Percentiles rank a stretch among this genome's conserved stretches.
phyloP scores from a whole-genome alignment of 2,113 vertebrate species.

The Leucopsar rothschildi region DNA sequence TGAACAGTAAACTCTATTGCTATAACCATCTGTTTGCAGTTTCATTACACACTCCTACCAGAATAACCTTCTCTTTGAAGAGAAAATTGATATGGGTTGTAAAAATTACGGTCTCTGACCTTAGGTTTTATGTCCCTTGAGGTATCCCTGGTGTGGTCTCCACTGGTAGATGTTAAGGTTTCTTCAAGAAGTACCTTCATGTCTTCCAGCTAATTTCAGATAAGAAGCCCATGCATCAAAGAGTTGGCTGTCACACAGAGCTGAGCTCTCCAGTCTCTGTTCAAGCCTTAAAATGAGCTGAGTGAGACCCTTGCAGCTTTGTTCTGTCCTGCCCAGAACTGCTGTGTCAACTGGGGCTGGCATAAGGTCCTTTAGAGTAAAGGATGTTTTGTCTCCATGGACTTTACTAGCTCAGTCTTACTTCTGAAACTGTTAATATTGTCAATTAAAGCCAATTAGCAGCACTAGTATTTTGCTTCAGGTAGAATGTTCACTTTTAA shows the following conservation, averaged over 20 bases:
- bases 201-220: neutral
- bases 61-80: slow-evolving; percentile 60
- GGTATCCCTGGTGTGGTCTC: slow-evolving; percentile 24
- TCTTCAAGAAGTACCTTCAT: neutral
- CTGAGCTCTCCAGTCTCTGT: neutral
- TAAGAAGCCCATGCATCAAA: neutral
- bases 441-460: neutral
- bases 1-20: slow-evolving; percentile 46
- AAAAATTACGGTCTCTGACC: slow-evolving; percentile 56
- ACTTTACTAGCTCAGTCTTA: neutral
- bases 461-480: neutral
- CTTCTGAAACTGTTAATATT: neutral
- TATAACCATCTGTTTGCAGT: slow-evolving; percentile 63
- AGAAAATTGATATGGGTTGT: slow-evolving; percentile 58
- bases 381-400: neutral
- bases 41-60: slow-evolving; percentile 57
- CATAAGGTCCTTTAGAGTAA: neutral
- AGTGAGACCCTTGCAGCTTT: neutral
- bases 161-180: neutral
- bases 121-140: slow-evolving; percentile 9
- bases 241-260: neutral
- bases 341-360: neutral
- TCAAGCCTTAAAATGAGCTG: neutral
- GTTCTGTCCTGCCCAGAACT: neutral
- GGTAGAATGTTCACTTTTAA: neutral